phyloP scores from a whole-genome alignment of 2,113 vertebrate species.

The Atlantisia rogersi region DNA sequence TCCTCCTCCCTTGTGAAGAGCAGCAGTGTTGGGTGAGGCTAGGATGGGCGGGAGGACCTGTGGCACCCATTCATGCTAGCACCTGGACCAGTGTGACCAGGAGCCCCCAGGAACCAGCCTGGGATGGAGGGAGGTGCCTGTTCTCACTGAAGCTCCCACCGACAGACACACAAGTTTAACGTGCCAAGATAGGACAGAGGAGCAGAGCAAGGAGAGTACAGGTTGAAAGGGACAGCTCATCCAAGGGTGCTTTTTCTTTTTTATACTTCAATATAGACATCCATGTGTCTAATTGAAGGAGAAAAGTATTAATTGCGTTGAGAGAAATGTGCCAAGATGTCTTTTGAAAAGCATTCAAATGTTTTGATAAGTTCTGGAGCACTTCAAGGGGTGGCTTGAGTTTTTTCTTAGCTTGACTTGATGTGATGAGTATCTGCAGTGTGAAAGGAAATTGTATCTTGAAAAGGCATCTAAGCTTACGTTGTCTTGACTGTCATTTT shows the following conservation, averaged over 20 bases:
- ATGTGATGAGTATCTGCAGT: neutral
- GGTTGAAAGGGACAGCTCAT: neutral
- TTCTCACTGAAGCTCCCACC: neutral
- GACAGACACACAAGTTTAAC: neutral
- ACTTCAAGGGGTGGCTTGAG: neutral
- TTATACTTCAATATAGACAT: neutral
- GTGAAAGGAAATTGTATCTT: neutral
- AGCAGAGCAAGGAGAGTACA: neutral
- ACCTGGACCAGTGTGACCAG: neutral
- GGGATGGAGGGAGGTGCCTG: neutral
- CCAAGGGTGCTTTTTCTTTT: neutral
- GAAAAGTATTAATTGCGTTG: neutral
- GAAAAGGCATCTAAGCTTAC: neutral
- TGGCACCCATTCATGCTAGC: neutral
- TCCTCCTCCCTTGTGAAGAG: neutral
- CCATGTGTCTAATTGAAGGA: neutral
- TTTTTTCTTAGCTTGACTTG: neutral
- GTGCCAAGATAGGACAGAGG: neutral
- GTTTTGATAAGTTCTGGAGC: slow-evolving; percentile 18
- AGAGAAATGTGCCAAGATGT: neutral
- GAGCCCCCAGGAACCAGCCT: neutral
- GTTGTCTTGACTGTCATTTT: neutral
- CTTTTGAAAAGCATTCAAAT: neutral
- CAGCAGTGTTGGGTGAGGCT: neutral
- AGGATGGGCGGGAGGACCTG: neutral